Evolutionary conservation across 2,888 invertebrate genomes (phyloP).

Genomic region (Yponomeuta sedellus): DNA sequence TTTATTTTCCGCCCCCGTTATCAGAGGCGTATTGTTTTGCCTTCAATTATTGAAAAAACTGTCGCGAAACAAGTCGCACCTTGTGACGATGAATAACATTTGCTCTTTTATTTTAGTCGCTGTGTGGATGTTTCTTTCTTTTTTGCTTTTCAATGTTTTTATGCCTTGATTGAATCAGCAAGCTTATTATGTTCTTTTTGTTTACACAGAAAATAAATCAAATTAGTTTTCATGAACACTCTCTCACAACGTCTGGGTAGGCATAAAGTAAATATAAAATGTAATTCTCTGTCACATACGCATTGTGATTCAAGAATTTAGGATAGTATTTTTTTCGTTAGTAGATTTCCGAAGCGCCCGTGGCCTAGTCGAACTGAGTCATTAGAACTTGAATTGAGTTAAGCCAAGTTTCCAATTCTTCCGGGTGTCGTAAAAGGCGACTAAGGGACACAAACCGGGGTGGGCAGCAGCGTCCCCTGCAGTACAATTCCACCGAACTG

Average conservation of each 20-base stretch:
- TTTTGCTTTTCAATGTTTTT: not conserved
- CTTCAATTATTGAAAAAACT: slow-evolving; percentile 33
- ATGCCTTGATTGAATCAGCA: not conserved
- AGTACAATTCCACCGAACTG: no score
- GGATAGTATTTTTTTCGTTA: no score
- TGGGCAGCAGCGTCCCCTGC: no score
- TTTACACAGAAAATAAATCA: not conserved
- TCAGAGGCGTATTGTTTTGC: slow-evolving; percentile 33
- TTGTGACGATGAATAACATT: not conserved
- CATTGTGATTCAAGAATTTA: no score
- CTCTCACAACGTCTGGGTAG: not conserved
- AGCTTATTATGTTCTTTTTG: not conserved
- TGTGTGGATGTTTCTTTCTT: not conserved
- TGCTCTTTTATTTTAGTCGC: not conserved
- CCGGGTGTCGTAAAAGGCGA: no score
- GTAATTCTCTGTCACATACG: no score
- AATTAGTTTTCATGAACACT: not conserved
- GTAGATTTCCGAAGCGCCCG: no score
- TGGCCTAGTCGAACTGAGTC: no score
- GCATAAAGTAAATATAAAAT: no score
- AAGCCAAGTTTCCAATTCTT: no score
- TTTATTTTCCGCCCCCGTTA: slow-evolving; percentile 26
- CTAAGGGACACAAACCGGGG: no score
- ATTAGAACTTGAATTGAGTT: no score
- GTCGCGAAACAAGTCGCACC: slow-evolving; percentile 1